Base-by-base conservation (phyloP, 1,140 invertebrate genomes). In the Cheumatopsyche charites region DNA sequence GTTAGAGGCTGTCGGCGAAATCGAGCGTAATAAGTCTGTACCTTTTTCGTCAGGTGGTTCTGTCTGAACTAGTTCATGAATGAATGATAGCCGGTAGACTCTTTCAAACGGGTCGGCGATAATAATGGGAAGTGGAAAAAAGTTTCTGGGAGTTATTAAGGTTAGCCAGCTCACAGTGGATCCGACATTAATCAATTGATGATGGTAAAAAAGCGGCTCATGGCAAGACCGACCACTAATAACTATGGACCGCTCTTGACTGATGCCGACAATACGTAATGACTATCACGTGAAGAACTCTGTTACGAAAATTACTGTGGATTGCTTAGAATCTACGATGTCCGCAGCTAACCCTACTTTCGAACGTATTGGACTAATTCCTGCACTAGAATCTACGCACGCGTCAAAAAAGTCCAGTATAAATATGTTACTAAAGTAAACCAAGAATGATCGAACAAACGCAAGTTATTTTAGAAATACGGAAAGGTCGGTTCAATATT, bases 141-240 rank as follows among this genome's bases (percentile, higher is more conserved):
- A 19, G 21, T 23, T 9, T 4, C 55, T 6, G 55, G 29, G 23
- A 58, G 55, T 58, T 23, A 58, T 58, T 58, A 58, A 58, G 55
- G 55, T n/a, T 19, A 17, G 15, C 11, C 12, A 25, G 49, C 49
- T 55, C 55, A 1, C 11, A 58, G 23, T 26, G 55, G 55, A 58
- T 23, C 62, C 62, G 62, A 15, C 62, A 63, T 63, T 63, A 63
- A 63, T 63, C 62, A 63, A 63, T 63, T 63, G 62, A 63, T 42
- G 62, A 63, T 41, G 55, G 29, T n/a, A 63, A 41, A 62, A 63
- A 63, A 63, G 41, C 15, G 9, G 29, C 62, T 63, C 62, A 43
- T 63, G 41, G 29, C 62, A 17, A 42, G 62, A 42, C 62, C 19
- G 62, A 63, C 26, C 62, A 21, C 62, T 63, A 63, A 63, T 63